Evolutionary conservation across 2,113 vertebrate genomes (phyloP).

Genomic region (Datnioides undecimradiatus): DNA sequence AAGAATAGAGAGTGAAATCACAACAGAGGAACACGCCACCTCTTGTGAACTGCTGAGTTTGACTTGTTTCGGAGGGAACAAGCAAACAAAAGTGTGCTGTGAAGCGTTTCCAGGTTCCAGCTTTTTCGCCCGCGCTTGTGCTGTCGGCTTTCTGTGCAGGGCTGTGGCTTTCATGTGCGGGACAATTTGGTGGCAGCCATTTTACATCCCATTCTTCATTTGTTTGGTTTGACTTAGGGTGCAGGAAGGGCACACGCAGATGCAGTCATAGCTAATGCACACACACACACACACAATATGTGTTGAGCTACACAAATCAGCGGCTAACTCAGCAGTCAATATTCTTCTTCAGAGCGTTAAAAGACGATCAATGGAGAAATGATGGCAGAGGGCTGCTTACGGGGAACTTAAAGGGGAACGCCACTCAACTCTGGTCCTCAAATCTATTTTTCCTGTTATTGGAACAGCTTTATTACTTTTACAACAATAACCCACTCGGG

Average conservation of each 20-base stretch:
- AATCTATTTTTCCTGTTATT: conserved; percentile 7
- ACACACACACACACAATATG: conserved; percentile 24
- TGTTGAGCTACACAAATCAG: conserved; percentile 49
- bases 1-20: conserved; percentile 48
- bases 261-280: conserved; percentile 16
- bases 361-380: conserved; percentile 63
- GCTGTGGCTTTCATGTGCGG: conserved; percentile 13
- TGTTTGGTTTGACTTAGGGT: conserved; percentile 31
- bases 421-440: conserved; percentile 6
- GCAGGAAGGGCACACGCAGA: neutral
- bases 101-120: conserved; percentile 50
- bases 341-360: conserved; percentile 49
- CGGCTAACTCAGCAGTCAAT: conserved; percentile 64
- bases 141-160: conserved; percentile 13
- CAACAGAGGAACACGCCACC: conserved; percentile 52
- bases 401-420: conserved; percentile 27
- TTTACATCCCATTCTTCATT: conserved; percentile 9
- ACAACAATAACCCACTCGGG: neutral
- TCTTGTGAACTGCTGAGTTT: conserved; percentile 65
- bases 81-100: conserved; percentile 59
- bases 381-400: conserved; percentile 31
- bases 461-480: conserved; percentile 25
- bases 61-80: conserved; percentile 55
- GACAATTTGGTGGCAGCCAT: conserved; percentile 10
- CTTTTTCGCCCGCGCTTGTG: neutral